Evolutionary conservation across 2,797 vertebrate species (phyloP).

Genomic region (Sebastes vulpes): DNA sequence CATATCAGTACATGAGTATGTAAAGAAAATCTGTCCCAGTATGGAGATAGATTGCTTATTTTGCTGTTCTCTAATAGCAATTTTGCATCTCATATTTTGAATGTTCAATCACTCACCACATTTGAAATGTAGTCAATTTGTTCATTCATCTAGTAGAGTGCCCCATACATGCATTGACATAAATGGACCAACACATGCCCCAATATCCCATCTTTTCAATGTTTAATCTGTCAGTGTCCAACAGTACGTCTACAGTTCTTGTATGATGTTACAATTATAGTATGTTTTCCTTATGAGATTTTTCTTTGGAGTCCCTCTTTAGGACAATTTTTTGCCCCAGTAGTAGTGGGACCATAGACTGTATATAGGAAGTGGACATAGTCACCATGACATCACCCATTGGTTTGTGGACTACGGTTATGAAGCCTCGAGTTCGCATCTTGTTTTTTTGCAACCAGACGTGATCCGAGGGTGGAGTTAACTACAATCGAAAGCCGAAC

Average conservation of each 20-base stretch:
- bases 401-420: too few relatives aligned
- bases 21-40: background rate
- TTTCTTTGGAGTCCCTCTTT: background rate
- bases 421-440: too few relatives aligned
- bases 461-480: too few relatives aligned
- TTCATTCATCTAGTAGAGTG: background rate
- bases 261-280: background rate
- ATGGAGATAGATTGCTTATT: background rate
- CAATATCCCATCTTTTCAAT: too few relatives aligned
- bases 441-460: too few relatives aligned
- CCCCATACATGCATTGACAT: background rate
- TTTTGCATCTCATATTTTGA: background rate
- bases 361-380: too few relatives aligned
- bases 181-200: background rate
- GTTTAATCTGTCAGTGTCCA: too few relatives aligned
- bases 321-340: background rate
- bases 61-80: background rate
- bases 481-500: too few relatives aligned
- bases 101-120: background rate
- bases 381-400: too few relatives aligned
- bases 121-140: background rate
- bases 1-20: background rate
- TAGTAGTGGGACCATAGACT: background rate
- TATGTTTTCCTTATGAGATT: background rate
- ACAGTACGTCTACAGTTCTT: too few relatives aligned